These are phyloP conservation scores for Pseudomyrmex pallidus DNA, from an alignment of 1,140 invertebrate species.

Conservation along the genomic window DNA sequence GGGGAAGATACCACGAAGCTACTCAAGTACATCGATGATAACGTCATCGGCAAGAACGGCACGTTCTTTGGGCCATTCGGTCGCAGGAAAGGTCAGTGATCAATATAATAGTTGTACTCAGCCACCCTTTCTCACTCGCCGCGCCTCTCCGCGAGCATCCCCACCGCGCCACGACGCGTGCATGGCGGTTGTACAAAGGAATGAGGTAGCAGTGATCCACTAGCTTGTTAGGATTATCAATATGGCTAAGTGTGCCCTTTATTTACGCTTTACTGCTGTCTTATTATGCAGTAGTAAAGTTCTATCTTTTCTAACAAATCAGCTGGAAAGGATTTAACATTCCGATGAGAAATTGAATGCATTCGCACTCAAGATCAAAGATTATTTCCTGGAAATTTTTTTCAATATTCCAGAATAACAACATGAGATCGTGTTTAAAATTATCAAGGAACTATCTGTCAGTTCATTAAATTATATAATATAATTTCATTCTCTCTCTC, in stretches of 20 bases:
- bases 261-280: not conserved
- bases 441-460: constrained; percentile 13
- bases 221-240: constrained; percentile 46
- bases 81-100: constrained; percentile 89
- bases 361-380: not conserved
- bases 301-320: not conserved
- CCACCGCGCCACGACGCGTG: no score
- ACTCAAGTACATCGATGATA: constrained; percentile 92
- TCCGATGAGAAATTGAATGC: constrained; percentile 3
- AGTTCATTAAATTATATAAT: constrained; percentile 3
- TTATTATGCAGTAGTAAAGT: not conserved
- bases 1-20: constrained; percentile 89
- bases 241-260: constrained; percentile 11
- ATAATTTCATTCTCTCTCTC: not conserved
- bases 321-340: constrained; percentile 3
- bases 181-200: constrained; percentile 34
- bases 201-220: not conserved
- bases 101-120: constrained; percentile 64
- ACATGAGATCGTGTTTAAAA: not conserved
- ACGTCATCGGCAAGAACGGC: constrained; percentile 91
- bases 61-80: constrained; percentile 93
- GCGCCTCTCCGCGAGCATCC: no score
- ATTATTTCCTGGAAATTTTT: not conserved
- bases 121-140: not conserved
- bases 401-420: not conserved